Base-by-base conservation (phyloP, 1,140 invertebrate genomes). In the Pantala flavescens region DNA sequence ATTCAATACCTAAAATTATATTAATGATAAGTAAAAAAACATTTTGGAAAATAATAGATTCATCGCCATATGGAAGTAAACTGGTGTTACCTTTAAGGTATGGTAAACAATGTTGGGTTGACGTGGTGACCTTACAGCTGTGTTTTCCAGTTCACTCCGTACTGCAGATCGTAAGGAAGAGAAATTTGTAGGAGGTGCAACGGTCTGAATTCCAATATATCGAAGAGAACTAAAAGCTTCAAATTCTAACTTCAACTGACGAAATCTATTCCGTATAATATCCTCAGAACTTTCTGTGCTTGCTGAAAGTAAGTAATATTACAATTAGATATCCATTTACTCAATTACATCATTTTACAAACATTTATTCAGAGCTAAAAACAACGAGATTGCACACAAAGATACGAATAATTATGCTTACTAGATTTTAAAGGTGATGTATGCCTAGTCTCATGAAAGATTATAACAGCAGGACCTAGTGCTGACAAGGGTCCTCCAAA, bases 381-480 rank as follows among this genome's bases (percentile, higher is more conserved):
- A 73, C 11, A 23, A 7, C 77, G 76, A 79, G 83, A 84, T 82
- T 42, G 82, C 82, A 42, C 80, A 81, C 71, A 87, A 36, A 36
- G 28, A 36, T 36, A 36, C 28, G 9, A 5, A 80, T 63, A 86
- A 11, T 72, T 42, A 49, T 63, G 74, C 76, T 74, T 79, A 80
- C 79, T 79, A 77, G 77, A 43, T 73, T 77, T 76, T 11, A 85
- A 75, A 5, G 77, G 86, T 79, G 85, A 84, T n/a, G 92, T 94
- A 78, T 93, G 87, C 74, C 85, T 83, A 2, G 93, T 93, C 82
- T 94, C 93, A 81, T 95, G 92, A 83, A 93, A 92, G 76, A 95
- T 88, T 75, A 94, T 87, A 24, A 94, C 85, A 75, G 88, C 86
- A 36, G 93, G 92, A 11, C 92, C 92, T 70, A 91, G 12, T 63